Conservation (phyloP, 2,888 invertebrate genomes). For the Auanema freiburgensis region DNA sequence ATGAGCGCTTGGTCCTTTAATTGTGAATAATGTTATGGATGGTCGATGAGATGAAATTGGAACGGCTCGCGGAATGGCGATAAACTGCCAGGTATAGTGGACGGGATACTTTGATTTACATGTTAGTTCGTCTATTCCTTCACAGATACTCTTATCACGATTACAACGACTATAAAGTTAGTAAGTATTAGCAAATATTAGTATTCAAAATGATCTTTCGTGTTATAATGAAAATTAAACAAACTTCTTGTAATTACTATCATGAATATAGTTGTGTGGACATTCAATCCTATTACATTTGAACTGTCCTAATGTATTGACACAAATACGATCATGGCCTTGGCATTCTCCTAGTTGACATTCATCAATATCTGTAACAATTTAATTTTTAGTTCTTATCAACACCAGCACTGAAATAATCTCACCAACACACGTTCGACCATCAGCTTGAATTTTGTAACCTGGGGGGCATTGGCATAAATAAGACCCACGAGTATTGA, state of each 20-base stretch:
- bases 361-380: conserved; percentile 75
- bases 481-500: conserved; percentile 63
- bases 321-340: conserved; percentile 76
- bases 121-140: conserved; percentile 72
- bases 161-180: conserved; percentile 46
- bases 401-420: too few species aligned
- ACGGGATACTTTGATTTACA: conserved; percentile 79
- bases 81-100: conserved; percentile 87
- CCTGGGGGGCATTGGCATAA: conserved; percentile 62
- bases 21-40: conserved; percentile 79
- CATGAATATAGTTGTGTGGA: conserved; percentile 81
- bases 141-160: conserved; percentile 71
- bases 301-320: conserved; percentile 85
- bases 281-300: conserved; percentile 85
- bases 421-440: conserved; percentile 72
- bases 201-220: neutral
- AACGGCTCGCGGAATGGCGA: conserved; percentile 82
- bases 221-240: conserved; percentile 58
- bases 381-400: neutral
- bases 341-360: conserved; percentile 69
- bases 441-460: conserved; percentile 58
- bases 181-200: neutral
- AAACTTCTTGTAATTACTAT: conserved; percentile 80
- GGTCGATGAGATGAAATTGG: conserved; percentile 72
- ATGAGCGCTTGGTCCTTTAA: conserved; percentile 63